Percentiles rank a stretch among this genome's conserved stretches.
These are phyloP conservation scores for Panzeria rudis DNA, from an alignment of 2,888 invertebrate genomes.

Conservation along the genomic window DNA sequence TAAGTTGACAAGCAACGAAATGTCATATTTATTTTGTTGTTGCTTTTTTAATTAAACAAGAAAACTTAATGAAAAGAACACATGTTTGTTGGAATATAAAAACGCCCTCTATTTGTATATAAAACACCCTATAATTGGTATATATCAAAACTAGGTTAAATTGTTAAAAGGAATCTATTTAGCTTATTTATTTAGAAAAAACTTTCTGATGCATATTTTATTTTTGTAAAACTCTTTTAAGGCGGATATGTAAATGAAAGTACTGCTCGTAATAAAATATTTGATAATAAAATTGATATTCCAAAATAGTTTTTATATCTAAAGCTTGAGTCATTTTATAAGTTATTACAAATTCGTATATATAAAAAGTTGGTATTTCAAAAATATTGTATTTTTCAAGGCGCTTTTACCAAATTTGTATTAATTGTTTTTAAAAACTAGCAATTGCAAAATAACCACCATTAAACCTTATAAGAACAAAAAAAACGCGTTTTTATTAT, in stretches of 20 bases:
- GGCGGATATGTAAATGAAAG: not conserved
- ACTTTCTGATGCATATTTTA: no score
- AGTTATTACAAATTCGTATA: not conserved
- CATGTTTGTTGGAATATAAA: constrained; percentile 17
- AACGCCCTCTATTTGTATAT: constrained; percentile 33
- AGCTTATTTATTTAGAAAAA: not conserved
- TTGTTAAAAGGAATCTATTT: not conserved
- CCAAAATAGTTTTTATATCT: not conserved
- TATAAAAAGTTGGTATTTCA: not conserved
- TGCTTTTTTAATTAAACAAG: not conserved
- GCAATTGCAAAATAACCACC: constrained; percentile 48
- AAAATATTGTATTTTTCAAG: constrained; percentile 42
- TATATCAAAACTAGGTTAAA: not conserved
- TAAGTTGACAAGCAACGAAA: constrained; percentile 58
- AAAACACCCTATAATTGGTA: constrained; percentile 27
- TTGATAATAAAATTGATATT: not conserved
- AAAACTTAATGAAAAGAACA: constrained; percentile 19
- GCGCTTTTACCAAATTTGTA: constrained; percentile 48
- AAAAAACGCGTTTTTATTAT: constrained; percentile 37
- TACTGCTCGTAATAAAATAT: not conserved
- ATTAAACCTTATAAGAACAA: constrained; percentile 66
- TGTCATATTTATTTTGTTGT: constrained; percentile 32
- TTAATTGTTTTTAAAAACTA: constrained; percentile 40
- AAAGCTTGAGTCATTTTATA: not conserved
- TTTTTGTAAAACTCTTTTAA: no score